Percentiles rank a stretch among this genome's conserved stretches.
phyloP scores from a whole-genome alignment of 2,888 invertebrate genomes.

The Pyrgus malvae region DNA sequence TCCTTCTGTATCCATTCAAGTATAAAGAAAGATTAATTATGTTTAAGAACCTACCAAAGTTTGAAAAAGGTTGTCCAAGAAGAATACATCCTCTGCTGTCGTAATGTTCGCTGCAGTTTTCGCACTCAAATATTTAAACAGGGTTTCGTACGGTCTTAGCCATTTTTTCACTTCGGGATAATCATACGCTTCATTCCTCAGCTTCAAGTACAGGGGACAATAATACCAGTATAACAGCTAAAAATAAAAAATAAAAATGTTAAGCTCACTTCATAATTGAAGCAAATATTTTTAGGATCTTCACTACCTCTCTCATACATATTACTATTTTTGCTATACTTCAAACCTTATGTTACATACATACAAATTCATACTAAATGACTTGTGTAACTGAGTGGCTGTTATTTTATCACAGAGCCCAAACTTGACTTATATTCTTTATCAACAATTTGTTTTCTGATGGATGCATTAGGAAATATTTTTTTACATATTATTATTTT shows the following conservation, averaged over 20 bases:
- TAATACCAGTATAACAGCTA: constrained; percentile 76
- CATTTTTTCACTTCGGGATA: constrained; percentile 51
- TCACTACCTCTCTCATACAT: too few relatives aligned
- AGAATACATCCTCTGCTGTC: constrained; percentile 67
- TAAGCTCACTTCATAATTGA: too few relatives aligned
- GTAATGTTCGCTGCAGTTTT: constrained; percentile 64
- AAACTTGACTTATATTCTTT: neutral
- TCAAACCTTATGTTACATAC: too few relatives aligned
- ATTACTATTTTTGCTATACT: too few relatives aligned
- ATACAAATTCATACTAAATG: too few relatives aligned
- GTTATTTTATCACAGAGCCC: too few relatives aligned
- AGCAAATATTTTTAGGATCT: too few relatives aligned
- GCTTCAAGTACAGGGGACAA: constrained; percentile 61
- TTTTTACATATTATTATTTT: too few relatives aligned
- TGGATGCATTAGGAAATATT: neutral
- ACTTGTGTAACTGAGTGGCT: too few relatives aligned
- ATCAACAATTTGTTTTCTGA: neutral
- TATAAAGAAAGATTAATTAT: neutral
- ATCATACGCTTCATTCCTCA: constrained; percentile 54
- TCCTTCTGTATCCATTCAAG: too few relatives aligned
- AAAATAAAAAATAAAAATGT: constrained; percentile 38
- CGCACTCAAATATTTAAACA: constrained; percentile 53
- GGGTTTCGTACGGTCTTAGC: constrained; percentile 51
- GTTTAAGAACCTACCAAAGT: constrained; percentile 57
- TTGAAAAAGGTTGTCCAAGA: constrained; percentile 72